Evolutionary conservation across 2,113 vertebrate species (phyloP).

Genomic region (Thalassarche chlororhynchos): DNA sequence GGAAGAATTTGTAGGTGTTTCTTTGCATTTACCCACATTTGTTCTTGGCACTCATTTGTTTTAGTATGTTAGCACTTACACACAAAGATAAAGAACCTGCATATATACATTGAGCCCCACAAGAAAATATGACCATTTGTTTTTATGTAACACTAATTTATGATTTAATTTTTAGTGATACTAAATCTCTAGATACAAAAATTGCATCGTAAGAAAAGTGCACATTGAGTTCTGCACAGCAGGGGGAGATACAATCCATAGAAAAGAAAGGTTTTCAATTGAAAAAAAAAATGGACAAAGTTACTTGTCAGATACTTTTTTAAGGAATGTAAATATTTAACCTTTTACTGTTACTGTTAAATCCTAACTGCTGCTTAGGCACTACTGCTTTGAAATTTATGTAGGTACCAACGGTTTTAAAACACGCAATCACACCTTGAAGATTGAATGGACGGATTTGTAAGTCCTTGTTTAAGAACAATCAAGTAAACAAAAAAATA

Average conservation of each 20-base stretch:
- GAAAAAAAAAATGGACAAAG: not conserved
- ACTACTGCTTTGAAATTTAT: not conserved
- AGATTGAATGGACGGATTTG: not conserved
- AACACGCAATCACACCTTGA: not conserved
- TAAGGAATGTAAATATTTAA: not conserved
- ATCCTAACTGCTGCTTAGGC: not conserved
- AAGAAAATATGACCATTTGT: not conserved
- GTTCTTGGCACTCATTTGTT: not conserved
- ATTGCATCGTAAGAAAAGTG: not conserved
- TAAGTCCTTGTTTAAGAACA: not conserved
- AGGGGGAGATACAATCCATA: not conserved
- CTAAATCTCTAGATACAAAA: not conserved
- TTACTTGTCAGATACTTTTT: not conserved
- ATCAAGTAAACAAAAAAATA: not conserved
- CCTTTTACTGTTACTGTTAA: not conserved
- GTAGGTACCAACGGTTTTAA: not conserved
- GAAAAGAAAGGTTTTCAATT: not conserved
- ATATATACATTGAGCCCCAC: not conserved
- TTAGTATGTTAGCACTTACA: not conserved
- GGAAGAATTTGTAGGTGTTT: not conserved
- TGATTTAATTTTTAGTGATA: not conserved
- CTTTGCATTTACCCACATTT: not conserved
- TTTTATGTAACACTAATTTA: not conserved
- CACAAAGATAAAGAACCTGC: not conserved
- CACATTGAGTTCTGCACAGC: not conserved